These are phyloP conservation scores for Labeo calbasu DNA, from an alignment of 2,797 vertebrate species.

Conservation along the genomic window DNA sequence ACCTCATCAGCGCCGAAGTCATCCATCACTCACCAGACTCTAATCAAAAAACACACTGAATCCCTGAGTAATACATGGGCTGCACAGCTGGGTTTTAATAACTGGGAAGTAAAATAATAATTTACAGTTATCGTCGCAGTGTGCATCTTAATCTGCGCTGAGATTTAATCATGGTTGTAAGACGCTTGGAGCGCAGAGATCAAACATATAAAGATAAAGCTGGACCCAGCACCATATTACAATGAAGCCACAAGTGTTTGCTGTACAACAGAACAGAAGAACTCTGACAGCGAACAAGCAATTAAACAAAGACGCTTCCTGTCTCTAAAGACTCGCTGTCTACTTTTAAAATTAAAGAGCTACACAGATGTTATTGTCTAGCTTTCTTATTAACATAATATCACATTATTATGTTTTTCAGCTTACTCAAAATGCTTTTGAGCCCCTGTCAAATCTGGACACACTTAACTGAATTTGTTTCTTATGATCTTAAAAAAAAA, in stretches of 20 bases:
- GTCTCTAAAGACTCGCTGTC: slow-evolving; percentile 1
- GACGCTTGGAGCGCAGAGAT: slow-evolving; percentile 12
- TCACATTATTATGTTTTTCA: not conserved
- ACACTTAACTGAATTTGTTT: not conserved
- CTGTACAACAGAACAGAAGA: slow-evolving; percentile 19
- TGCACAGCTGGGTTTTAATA: slow-evolving; percentile 53
- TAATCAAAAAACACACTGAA: slow-evolving; percentile 44
- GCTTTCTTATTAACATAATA: slow-evolving; percentile 19
- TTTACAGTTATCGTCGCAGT: slow-evolving; percentile 29
- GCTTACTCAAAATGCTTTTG: slow-evolving; percentile 22
- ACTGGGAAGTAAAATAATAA: slow-evolving; percentile 38
- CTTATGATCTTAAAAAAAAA: not conserved
- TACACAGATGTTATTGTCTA: slow-evolving; percentile 24
- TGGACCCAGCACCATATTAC: slow-evolving; percentile 19
- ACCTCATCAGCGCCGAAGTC: slow-evolving; percentile 33
- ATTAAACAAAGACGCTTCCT: slow-evolving; percentile 10
- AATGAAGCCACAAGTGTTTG: slow-evolving; percentile 33
- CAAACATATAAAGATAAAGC: slow-evolving; percentile 32
- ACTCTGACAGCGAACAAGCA: slow-evolving; percentile 26
- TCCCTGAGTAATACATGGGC: slow-evolving; percentile 33
- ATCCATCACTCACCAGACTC: slow-evolving; percentile 45
- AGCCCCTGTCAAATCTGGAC: not conserved
- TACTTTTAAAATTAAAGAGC: slow-evolving; percentile 22
- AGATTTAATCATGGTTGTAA: slow-evolving; percentile 41
- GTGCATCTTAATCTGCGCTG: slow-evolving; percentile 22